These are phyloP conservation scores for Lepisosteus osseus DNA, from an alignment of 2,113 vertebrate genomes.

Conservation along the genomic window DNA sequence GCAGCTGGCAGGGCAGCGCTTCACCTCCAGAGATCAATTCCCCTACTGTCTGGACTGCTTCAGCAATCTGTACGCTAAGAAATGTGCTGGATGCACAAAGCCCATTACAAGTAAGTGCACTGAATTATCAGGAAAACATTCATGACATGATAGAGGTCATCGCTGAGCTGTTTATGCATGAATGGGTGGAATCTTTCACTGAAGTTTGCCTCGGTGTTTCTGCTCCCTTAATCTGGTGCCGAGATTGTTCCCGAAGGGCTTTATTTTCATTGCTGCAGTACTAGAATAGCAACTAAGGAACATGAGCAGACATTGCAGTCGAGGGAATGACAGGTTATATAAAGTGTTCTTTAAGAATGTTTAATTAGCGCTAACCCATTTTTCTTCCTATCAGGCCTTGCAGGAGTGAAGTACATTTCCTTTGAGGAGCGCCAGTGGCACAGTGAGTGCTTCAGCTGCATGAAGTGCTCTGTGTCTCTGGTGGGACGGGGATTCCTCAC, in stretches of 20 bases:
- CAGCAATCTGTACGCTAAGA: constrained; percentile 93
- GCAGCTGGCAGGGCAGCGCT: constrained; percentile 90
- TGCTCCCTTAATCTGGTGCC: no score
- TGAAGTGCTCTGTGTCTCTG: constrained; percentile 92
- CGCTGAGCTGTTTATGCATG: no score
- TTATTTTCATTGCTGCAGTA: no score
- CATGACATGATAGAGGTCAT: no score
- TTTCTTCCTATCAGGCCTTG: constrained; percentile 68
- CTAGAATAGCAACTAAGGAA: no score
- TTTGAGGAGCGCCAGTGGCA: constrained; percentile 98
- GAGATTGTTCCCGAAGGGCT: no score
- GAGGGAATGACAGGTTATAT: no score
- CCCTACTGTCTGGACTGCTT: constrained; percentile 96
- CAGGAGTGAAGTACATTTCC: constrained; percentile 96
- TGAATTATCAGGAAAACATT: no score
- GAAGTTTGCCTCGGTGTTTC: no score
- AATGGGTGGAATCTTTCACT: no score
- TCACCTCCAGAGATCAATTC: constrained; percentile 91
- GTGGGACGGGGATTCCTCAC: constrained; percentile 93
- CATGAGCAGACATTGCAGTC: no score
- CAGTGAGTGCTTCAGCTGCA: constrained; percentile 97
- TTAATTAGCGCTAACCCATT: not conserved
- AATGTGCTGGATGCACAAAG: constrained; percentile 92
- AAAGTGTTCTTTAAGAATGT: no score
- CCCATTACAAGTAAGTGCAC: constrained; percentile 87